Base-by-base conservation (phyloP, 1,140 invertebrate species). In the Cotesia typhae region DNA sequence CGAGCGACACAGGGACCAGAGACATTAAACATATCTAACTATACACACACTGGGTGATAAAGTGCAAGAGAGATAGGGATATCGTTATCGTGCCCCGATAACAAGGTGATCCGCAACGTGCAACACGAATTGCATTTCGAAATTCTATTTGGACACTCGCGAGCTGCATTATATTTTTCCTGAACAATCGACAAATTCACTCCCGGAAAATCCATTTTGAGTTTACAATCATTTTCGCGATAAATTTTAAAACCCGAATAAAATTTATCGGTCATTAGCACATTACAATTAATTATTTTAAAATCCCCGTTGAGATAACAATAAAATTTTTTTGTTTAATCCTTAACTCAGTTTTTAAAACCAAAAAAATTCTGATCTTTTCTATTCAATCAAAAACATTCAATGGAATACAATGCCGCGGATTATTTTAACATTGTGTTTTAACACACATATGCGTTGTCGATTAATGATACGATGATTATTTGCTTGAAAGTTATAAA, bases 21-120 rank as follows among this genome's bases (percentile, higher is more conserved):
- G 28, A 28, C 28, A 28, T 37, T 3, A n/a, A 12, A 36, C 10
- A 52, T 20, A 67, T 53, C 17, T 51, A 17, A 41, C 10, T 47
- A 47, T 10, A 47, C 41, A 47, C 5, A 47, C 10, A 47, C 41
- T n/a, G 70, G 51, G 67, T 47, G 10, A 38, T 51, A 47, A 28
- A 71, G 9, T 6, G 4, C 37, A 57, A 51, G n/a, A 60, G 47
- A 36, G 12, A 53, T 63, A 51, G 70, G 70, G 73, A 72, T 74
- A 74, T 74, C 73, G 73, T 74, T 74, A 74, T 74, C 69, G 69
- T 69, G 69, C 55, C 70, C 10, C 73, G 73, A 74, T 74, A 74
- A 74, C 73, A 74, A 74, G 73, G 73, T 60, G 73, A 74, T 74
- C 70, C 70, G 55, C 59, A 74, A 41, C 63, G 53, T 9, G 63